These are phyloP conservation scores for Ciconia stormi DNA, from an alignment of 2,113 vertebrate genomes.

Conservation along the genomic window DNA sequence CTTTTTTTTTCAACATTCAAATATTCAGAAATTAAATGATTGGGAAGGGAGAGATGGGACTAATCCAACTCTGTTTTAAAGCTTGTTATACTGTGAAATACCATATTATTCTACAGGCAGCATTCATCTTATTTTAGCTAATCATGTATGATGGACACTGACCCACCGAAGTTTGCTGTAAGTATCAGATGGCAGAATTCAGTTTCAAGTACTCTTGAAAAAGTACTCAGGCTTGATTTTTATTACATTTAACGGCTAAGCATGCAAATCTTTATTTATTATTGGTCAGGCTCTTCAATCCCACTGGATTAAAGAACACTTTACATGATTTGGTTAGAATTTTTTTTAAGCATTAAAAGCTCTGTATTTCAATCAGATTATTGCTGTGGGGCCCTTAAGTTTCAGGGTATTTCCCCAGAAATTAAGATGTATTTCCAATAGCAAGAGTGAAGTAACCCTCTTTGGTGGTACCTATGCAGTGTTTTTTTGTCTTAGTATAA, in stretches of 20 bases:
- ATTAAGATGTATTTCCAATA: not conserved
- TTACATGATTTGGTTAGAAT: not conserved
- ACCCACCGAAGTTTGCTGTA: not conserved
- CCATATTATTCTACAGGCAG: not conserved
- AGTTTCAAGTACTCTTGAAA: not conserved
- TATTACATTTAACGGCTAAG: not conserved
- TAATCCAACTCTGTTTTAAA: not conserved
- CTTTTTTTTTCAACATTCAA: not conserved
- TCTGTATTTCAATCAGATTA: not conserved
- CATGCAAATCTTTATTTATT: constrained; percentile 3
- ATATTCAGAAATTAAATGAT: not conserved
- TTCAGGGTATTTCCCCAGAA: not conserved
- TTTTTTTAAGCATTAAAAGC: not conserved
- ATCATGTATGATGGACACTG: not conserved
- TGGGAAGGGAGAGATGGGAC: not conserved
- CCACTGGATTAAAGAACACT: not conserved
- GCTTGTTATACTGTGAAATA: not conserved
- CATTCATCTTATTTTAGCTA: not conserved
- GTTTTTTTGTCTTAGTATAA: not conserved
- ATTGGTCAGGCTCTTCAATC: not conserved
- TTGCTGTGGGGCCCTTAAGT: not conserved
- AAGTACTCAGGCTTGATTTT: not conserved
- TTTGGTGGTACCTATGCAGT: not conserved
- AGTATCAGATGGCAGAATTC: not conserved
- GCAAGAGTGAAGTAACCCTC: not conserved